phyloP scores from a whole-genome alignment of 1,140 invertebrate species.

The Hermetia illucens region DNA sequence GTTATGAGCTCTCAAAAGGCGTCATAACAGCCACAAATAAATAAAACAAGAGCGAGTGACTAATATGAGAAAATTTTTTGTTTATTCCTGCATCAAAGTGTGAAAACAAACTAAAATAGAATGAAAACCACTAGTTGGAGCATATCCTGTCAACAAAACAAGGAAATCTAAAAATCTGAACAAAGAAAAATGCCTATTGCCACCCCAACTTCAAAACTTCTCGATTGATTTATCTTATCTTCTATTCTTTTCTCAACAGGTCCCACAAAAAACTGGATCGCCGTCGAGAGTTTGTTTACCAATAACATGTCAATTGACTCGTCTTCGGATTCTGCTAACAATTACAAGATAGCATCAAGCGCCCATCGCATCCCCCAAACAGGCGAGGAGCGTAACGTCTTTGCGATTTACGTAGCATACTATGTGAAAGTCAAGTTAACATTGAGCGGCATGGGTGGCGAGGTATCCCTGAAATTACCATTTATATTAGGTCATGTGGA shows the following conservation, averaged over 20 bases:
- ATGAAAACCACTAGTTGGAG: too few relatives aligned
- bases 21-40: too few relatives aligned
- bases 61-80: too few relatives aligned
- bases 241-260: neutral
- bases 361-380: constrained; percentile 10
- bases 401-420: constrained; percentile 73
- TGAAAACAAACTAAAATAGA: too few relatives aligned
- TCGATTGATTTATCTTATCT: too few relatives aligned
- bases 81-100: too few relatives aligned
- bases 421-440: constrained; percentile 69
- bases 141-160: too few relatives aligned
- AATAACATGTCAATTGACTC: neutral
- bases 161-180: too few relatives aligned
- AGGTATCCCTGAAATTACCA: constrained; percentile 57
- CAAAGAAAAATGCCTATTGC: too few relatives aligned
- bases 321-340: neutral
- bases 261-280: constrained; percentile 9
- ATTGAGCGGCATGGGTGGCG: constrained; percentile 56
- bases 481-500: constrained; percentile 39
- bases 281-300: constrained; percentile 3
- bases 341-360: constrained; percentile 6
- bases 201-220: too few relatives aligned
- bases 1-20: too few relatives aligned
- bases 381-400: constrained; percentile 59
- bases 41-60: too few relatives aligned